Conservation (phyloP, 1,140 invertebrate genomes). For the Hermetia illucens region DNA sequence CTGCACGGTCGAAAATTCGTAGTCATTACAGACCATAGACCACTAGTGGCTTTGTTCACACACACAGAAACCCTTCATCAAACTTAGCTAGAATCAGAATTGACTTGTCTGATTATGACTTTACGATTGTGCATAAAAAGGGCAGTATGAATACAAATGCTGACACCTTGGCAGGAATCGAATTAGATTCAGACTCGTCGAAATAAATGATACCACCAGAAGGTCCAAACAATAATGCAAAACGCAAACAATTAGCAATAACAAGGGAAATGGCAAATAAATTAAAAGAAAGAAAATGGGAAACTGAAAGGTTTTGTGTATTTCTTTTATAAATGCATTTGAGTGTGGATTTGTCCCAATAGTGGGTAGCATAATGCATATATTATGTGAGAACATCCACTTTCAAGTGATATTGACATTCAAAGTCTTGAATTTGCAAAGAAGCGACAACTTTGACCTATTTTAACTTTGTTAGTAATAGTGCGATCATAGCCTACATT, state of each 20-base stretch:
- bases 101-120: slow-evolving; percentile 28
- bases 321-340: too few relatives aligned
- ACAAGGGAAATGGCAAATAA: slow-evolving; percentile 3
- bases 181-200: slow-evolving; percentile 1
- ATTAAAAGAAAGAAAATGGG: too few relatives aligned
- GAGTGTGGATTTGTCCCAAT: too few relatives aligned
- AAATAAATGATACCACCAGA: slow-evolving; percentile 3
- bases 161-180: slow-evolving; percentile 6
- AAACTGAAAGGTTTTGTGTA: too few relatives aligned
- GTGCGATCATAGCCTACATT: too few relatives aligned
- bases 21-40: slow-evolving; percentile 36
- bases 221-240: neutral
- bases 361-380: too few relatives aligned
- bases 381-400: too few relatives aligned
- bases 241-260: neutral
- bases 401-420: too few relatives aligned
- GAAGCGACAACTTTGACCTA: too few relatives aligned
- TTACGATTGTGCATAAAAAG: slow-evolving; percentile 18
- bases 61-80: slow-evolving; percentile 31
- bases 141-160: slow-evolving; percentile 7
- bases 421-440: too few relatives aligned
- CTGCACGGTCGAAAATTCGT: slow-evolving; percentile 32
- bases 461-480: too few relatives aligned
- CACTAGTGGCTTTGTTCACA: slow-evolving; percentile 28
- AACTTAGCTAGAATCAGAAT: slow-evolving; percentile 33